phyloP scores from a whole-genome alignment of 2,888 invertebrate genomes.

The Orgyia antiqua region DNA sequence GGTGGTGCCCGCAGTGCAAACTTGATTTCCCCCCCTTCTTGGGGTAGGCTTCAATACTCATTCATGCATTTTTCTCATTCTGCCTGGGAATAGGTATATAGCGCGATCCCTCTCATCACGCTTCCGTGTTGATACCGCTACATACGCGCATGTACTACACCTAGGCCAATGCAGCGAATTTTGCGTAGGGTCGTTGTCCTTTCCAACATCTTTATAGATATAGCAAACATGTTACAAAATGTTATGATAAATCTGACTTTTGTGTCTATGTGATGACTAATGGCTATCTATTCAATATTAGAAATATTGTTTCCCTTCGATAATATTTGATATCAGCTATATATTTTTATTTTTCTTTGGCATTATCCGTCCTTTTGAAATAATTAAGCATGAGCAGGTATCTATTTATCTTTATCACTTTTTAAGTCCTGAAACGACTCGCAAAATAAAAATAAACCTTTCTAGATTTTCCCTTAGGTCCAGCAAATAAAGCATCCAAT shows the following conservation, averaged over 20 bases:
- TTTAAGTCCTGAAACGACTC: too few species aligned
- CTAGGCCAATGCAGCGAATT: slow-evolving; percentile 79
- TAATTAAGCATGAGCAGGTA: too few species aligned
- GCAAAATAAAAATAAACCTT: too few species aligned
- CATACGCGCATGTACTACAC: slow-evolving; percentile 74
- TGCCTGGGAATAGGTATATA: slow-evolving; percentile 47
- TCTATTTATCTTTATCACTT: too few species aligned
- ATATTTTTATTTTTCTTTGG: too few species aligned
- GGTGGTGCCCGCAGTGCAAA: slow-evolving; percentile 68
- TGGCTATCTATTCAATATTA: too few species aligned
- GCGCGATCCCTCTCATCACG: slow-evolving; percentile 54
- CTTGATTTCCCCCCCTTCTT: slow-evolving; percentile 76
- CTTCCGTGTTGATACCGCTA: slow-evolving; percentile 67
- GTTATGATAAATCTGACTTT: slow-evolving; percentile 43
- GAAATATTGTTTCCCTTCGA: too few species aligned
- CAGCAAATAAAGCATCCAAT: too few species aligned
- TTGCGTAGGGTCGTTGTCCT: slow-evolving; percentile 78
- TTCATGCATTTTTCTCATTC: slow-evolving; percentile 73
- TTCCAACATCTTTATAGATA: slow-evolving; percentile 45
- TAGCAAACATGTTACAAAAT: slow-evolving; percentile 34
- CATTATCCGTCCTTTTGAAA: too few species aligned
- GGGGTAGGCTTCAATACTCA: slow-evolving; percentile 76
- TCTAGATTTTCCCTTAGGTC: too few species aligned
- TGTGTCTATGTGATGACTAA: too few species aligned
- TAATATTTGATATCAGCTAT: too few species aligned